These are phyloP conservation scores for Thymelicus sylvestris DNA, from an alignment of 2,888 invertebrate genomes.

Conservation along the genomic window DNA sequence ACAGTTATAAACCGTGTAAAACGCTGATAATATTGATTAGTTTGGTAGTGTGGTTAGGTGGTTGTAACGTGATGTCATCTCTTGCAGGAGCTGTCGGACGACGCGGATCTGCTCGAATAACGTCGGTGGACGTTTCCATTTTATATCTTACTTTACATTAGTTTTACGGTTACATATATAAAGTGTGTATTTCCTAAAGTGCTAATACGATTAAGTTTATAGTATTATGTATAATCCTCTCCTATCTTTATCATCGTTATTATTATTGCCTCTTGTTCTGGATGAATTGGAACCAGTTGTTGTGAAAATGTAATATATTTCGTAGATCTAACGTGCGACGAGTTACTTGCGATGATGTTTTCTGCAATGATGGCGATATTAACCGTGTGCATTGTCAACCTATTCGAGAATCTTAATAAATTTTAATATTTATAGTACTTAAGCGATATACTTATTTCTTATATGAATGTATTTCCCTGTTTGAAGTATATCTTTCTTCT, in stretches of 20 bases:
- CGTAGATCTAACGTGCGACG: too few species aligned
- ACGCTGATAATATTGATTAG: too few species aligned
- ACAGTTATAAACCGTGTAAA: too few species aligned
- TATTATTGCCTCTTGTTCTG: constrained; percentile 17
- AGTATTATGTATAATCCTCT: constrained; percentile 67
- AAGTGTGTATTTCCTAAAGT: constrained; percentile 70
- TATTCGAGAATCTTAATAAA: too few species aligned
- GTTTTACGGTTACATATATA: constrained; percentile 51
- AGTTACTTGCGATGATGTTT: too few species aligned
- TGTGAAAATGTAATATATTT: too few species aligned
- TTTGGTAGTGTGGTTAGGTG: too few species aligned
- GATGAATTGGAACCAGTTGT: too few species aligned
- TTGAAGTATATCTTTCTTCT: too few species aligned
- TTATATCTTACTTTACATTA: constrained; percentile 56
- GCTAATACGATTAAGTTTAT: constrained; percentile 72
- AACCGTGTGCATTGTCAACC: too few species aligned
- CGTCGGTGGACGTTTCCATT: constrained; percentile 54
- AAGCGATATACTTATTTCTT: neutral
- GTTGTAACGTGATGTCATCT: neutral
- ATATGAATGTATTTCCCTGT: too few species aligned
- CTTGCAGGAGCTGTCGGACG: constrained; percentile 80
- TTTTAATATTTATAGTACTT: neutral
- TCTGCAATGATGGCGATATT: too few species aligned
- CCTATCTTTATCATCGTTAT: constrained; percentile 28
- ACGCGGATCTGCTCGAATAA: constrained; percentile 61